A percentile compares a stretch with the other conserved stretches of the same genome.
Conservation (phyloP, 35 echinoderm and acorn worm genomes). For the Amphiura filiformis region DNA sequence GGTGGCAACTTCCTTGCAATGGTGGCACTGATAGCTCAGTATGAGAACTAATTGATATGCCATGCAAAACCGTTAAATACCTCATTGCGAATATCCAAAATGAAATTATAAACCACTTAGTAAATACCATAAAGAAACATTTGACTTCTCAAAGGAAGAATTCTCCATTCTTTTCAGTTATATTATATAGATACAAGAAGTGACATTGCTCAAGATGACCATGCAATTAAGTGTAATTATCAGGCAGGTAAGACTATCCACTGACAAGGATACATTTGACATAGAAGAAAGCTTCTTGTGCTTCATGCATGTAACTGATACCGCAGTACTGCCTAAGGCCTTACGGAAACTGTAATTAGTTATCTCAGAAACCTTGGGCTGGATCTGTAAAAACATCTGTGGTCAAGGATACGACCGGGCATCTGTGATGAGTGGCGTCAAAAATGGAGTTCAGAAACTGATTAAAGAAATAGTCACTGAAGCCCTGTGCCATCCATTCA, state of each 20-base stretch:
- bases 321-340: conserved; percentile 1
- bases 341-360: background rate
- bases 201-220: conserved; percentile 2
- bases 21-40: conserved; percentile 3
- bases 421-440: background rate
- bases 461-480: background rate
- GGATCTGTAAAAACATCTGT: background rate
- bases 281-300: conserved; percentile 20
- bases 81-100: conserved; percentile 5
- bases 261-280: background rate
- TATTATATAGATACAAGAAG: conserved; percentile 19
- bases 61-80: conserved; percentile 11
- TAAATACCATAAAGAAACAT: background rate
- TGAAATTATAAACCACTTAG: conserved; percentile 14
- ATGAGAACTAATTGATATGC: background rate
- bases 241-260: background rate
- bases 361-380: background rate
- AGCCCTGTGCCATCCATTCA: background rate
- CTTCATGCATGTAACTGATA: conserved; percentile 5
- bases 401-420: background rate
- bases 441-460: background rate
- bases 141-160: conserved; percentile 8
- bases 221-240: conserved; percentile 19
- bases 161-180: conserved; percentile 15
- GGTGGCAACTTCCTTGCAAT: background rate